phyloP scores from a whole-genome alignment of 2,113 vertebrate genomes.

The Platysteira castanea region DNA sequence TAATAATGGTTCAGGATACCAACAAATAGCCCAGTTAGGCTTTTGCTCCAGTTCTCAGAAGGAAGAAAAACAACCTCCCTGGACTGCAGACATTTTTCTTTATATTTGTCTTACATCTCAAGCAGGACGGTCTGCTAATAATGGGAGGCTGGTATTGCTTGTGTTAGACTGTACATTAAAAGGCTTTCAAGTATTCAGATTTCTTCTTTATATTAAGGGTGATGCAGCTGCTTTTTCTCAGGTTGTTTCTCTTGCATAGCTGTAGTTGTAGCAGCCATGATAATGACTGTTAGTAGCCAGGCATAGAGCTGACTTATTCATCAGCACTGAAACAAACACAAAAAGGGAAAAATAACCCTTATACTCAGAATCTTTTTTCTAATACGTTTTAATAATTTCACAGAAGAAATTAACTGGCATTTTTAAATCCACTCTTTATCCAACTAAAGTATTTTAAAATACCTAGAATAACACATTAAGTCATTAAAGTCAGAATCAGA shows the following conservation, averaged over 20 bases:
- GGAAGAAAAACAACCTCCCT: background rate
- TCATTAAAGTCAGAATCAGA: background rate
- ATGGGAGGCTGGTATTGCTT: background rate
- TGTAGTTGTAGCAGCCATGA: background rate
- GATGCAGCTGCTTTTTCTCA: background rate
- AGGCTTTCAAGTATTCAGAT: background rate
- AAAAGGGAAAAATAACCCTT: background rate
- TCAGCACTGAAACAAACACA: background rate
- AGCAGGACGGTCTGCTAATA: background rate
- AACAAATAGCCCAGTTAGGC: background rate
- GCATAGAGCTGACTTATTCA: background rate
- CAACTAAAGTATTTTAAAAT: background rate
- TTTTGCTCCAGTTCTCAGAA: slow-evolving; percentile 35
- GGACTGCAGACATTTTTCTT: background rate
- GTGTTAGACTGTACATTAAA: background rate
- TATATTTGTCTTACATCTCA: background rate
- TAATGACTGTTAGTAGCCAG: background rate
- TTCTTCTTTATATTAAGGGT: background rate
- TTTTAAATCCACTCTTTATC: background rate
- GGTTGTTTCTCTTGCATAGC: background rate
- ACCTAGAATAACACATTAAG: background rate
- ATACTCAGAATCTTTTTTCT: background rate
- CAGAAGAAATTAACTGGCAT: background rate
- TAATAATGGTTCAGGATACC: slow-evolving; percentile 49
- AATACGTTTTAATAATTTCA: background rate